These are phyloP conservation scores for Drosophila aff. DNA, from an alignment of 1,140 invertebrate species.

Conservation along the genomic window DNA sequence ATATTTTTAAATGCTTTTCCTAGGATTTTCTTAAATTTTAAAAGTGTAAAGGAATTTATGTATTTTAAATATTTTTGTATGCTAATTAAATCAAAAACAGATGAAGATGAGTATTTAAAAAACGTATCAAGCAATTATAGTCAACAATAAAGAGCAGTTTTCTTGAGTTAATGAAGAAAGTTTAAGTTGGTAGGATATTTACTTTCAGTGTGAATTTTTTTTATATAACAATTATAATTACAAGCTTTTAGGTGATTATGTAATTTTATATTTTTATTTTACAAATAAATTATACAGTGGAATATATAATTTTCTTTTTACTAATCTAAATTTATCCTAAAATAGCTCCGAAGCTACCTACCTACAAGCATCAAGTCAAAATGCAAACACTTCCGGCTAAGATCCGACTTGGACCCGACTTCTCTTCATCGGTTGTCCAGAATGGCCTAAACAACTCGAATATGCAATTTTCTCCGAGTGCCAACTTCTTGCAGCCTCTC, in stretches of 20 bases:
- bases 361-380: background rate
- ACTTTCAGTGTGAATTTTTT: no score
- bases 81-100: background rate
- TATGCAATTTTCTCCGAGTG: conserved; percentile 54
- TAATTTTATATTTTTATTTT: no score
- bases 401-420: no score
- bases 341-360: no score
- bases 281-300: no score
- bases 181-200: no score
- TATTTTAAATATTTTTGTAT: background rate
- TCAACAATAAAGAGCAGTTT: background rate
- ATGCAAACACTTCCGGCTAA: background rate
- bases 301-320: background rate
- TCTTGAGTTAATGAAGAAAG: background rate
- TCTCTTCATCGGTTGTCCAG: conserved; percentile 29
- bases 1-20: background rate
- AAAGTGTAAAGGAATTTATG: background rate
- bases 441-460: conserved; percentile 52
- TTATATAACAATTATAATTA: no score
- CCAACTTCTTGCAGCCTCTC: conserved; percentile 36
- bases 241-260: no score
- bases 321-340: background rate
- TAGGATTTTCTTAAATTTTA: background rate
- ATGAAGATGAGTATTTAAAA: background rate
- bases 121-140: background rate